Percentiles rank a stretch among this genome's conserved stretches.
Evolutionary conservation across 2,113 vertebrate species (phyloP).

Genomic region (Sturnus vulgaris): DNA sequence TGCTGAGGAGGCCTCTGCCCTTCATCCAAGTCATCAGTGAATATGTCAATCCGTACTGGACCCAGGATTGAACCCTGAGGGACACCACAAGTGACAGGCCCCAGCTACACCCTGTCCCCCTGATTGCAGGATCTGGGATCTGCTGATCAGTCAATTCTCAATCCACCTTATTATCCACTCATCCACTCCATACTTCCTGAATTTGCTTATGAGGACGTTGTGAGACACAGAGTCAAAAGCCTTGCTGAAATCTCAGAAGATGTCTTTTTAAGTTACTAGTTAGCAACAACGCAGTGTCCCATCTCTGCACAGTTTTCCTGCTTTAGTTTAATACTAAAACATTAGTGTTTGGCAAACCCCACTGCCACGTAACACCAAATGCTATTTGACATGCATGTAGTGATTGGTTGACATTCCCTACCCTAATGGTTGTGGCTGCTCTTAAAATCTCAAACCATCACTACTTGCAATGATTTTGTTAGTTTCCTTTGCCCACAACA

Average conservation of each 20-base stretch:
- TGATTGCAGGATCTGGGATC: not conserved
- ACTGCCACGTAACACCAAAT: not conserved
- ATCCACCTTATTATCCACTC: not conserved
- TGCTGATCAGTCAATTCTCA: not conserved
- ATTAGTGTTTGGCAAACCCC: not conserved
- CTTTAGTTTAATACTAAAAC: not conserved
- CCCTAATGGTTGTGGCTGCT: not conserved
- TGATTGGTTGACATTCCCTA: not conserved
- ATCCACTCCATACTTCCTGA: not conserved
- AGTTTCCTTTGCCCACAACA: not conserved
- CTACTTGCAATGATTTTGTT: not conserved
- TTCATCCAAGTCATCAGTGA: not conserved
- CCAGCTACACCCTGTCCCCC: not conserved
- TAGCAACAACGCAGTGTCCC: not conserved
- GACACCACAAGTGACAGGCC: not conserved
- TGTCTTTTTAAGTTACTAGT: fast-evolving
- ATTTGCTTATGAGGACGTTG: not conserved
- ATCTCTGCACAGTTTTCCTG: not conserved
- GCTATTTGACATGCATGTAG: not conserved
- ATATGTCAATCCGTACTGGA: not conserved
- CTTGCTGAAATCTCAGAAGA: not conserved
- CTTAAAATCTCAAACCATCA: not conserved
- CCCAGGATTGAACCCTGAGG: no score
- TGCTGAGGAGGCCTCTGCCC: not conserved
- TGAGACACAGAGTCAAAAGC: not conserved